A percentile compares a stretch with the other conserved stretches of the same genome.
phyloP scores from a whole-genome alignment of 2,888 invertebrate genomes.

The Teinopalpus imperialis region DNA sequence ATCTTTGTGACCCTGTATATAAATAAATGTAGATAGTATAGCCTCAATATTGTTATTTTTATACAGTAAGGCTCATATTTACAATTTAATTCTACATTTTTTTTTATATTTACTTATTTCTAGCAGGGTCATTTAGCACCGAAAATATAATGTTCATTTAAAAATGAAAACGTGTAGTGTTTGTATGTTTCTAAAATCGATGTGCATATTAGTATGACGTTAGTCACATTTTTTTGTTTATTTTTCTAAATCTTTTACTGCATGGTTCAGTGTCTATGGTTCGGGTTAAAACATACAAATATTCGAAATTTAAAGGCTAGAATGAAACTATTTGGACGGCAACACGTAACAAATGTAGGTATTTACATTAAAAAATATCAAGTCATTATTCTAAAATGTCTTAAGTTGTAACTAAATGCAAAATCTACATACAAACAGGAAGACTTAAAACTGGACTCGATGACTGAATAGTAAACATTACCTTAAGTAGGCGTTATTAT shows the following conservation, averaged over 20 bases:
- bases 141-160: conserved; percentile 40
- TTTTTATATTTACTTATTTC: conserved; percentile 39
- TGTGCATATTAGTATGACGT: conserved; percentile 3
- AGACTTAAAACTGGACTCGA: conserved; percentile 58
- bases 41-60: conserved; percentile 62
- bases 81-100: conserved; percentile 48
- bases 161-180: conserved; percentile 24
- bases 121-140: conserved; percentile 67
- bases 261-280: neutral
- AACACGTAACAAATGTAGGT: conserved; percentile 41
- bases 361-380: conserved; percentile 53
- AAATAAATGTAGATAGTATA: conserved; percentile 49
- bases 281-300: conserved; percentile 7
- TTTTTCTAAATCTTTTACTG: neutral
- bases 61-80: conserved; percentile 58
- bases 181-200: conserved; percentile 18
- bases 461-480: conserved; percentile 46
- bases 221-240: conserved; percentile 1
- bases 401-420: conserved; percentile 75
- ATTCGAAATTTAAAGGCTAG: conserved; percentile 15
- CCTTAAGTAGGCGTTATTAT: conserved; percentile 12
- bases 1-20: conserved; percentile 72
- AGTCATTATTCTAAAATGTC: conserved; percentile 50
- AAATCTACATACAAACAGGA: conserved; percentile 65
- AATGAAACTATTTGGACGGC: conserved; percentile 62